Evolutionary conservation across 37 sponge, comb jelly and placozoan species (phyloP).

Genomic region (Eunapius fragilis): DNA sequence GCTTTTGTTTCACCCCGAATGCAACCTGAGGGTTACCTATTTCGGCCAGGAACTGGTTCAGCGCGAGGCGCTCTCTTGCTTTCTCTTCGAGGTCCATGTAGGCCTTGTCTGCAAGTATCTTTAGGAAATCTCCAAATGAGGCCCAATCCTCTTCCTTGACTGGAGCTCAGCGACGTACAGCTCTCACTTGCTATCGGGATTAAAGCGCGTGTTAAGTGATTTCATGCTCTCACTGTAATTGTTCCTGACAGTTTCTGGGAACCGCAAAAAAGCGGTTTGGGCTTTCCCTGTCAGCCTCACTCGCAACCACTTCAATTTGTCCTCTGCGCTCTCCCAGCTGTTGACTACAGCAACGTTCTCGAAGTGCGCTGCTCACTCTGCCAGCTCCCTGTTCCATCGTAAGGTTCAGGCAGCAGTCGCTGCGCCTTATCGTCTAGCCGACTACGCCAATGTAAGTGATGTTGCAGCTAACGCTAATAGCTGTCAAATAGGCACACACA

Average conservation of each 20-base stretch:
- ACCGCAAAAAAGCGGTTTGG: conserved; percentile 1
- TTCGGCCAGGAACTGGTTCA: too few relatives aligned
- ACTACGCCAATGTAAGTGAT: conserved; percentile 33
- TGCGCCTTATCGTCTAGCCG: not conserved
- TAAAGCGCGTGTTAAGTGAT: not conserved
- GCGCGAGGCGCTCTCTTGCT: too few relatives aligned
- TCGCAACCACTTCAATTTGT: conserved; percentile 13
- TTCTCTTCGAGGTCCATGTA: too few relatives aligned
- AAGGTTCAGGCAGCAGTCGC: conserved; percentile 26
- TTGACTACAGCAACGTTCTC: conserved; percentile 15
- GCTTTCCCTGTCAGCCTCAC: conserved; percentile 15
- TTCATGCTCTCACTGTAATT: not conserved
- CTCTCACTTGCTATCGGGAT: not conserved
- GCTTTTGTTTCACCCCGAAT: too few relatives aligned
- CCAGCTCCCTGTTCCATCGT: not conserved
- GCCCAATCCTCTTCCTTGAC: too few relatives aligned
- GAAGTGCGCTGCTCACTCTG: conserved; percentile 17
- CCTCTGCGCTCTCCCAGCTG: not conserved
- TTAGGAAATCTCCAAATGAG: too few relatives aligned
- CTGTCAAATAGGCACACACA: too few relatives aligned
- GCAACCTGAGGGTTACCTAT: too few relatives aligned
- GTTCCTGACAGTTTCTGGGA: not conserved
- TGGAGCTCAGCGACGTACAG: too few relatives aligned
- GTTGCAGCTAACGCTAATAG: too few relatives aligned
- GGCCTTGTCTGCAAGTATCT: too few relatives aligned